Percentiles rank a stretch among this genome's conserved stretches.
Conservation (phyloP, 2,113 vertebrate species). For the Edolisoma coerulescens region DNA sequence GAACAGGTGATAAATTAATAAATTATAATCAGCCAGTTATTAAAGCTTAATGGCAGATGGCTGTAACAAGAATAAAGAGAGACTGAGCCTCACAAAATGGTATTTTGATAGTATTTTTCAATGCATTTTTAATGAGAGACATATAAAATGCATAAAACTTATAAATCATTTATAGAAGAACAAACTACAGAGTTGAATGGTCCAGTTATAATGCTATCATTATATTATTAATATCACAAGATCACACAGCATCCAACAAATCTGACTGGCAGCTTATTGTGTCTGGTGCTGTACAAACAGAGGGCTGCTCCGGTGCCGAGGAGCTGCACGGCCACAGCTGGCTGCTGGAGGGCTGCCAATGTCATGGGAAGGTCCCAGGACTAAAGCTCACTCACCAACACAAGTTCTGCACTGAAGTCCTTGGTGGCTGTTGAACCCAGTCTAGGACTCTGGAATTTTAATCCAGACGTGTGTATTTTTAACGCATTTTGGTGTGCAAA, state of each 20-base stretch:
- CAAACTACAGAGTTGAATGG: constrained; percentile 42
- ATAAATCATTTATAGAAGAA: constrained; percentile 63
- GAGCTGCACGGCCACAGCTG: accelerated
- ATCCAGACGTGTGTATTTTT: background rate
- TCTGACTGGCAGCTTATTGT: background rate
- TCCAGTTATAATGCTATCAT: constrained; percentile 55
- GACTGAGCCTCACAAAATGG: constrained; percentile 31
- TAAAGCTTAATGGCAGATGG: constrained; percentile 60
- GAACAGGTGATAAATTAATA: constrained; percentile 72
- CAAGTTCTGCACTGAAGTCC: background rate
- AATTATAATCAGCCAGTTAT: constrained; percentile 62
- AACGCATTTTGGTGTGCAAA: background rate
- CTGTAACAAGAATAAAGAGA: constrained; percentile 39
- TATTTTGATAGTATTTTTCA: constrained; percentile 61
- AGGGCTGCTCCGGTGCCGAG: accelerated
- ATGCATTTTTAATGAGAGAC: constrained; percentile 62
- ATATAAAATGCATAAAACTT: constrained; percentile 65
- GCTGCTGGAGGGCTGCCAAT: background rate
- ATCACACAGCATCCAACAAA: background rate
- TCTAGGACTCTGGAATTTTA: background rate
- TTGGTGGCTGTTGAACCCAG: background rate
- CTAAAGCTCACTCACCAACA: background rate
- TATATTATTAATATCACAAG: constrained; percentile 50
- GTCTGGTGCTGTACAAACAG: background rate
- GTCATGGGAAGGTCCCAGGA: background rate